Conservation (phyloP, 2,113 vertebrate genomes). For the Anguilla rostrata region DNA sequence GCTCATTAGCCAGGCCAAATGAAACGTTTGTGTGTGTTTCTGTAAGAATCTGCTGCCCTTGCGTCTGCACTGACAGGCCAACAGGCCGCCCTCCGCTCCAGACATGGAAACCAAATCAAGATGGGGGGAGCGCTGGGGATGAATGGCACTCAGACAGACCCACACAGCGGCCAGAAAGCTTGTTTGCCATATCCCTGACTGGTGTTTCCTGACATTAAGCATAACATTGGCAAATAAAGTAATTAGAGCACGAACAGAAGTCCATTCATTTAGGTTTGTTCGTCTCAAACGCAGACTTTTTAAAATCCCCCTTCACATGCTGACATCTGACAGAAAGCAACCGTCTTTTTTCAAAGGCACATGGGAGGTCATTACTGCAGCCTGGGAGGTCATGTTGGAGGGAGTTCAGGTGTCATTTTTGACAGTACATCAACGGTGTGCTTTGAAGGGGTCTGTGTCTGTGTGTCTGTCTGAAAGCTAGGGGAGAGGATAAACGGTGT, state of each 20-base stretch:
- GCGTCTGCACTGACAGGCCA: constrained; percentile 61
- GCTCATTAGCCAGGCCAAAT: constrained; percentile 98
- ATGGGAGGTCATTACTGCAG: constrained; percentile 33
- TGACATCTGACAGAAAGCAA: constrained; percentile 61
- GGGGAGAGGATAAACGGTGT: background rate
- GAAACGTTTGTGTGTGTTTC: constrained; percentile 95
- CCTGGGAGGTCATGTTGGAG: background rate
- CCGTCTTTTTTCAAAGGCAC: constrained; percentile 46
- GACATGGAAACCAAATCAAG: constrained; percentile 83
- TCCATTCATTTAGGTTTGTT: constrained; percentile 57
- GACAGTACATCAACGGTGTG: constrained; percentile 62
- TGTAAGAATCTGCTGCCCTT: constrained; percentile 70
- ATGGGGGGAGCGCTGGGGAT: constrained; percentile 74
- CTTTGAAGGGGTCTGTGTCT: constrained; percentile 59
- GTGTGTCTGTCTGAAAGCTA: constrained; percentile 4
- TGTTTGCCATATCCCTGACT: constrained; percentile 77
- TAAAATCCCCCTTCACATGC: constrained; percentile 37
- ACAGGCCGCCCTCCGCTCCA: constrained; percentile 74
- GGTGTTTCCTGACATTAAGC: constrained; percentile 90
- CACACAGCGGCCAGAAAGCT: constrained; percentile 75
- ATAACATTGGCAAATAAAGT: constrained; percentile 86
- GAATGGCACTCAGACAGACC: constrained; percentile 74
- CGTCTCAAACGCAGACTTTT: background rate
- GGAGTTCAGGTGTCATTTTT: constrained; percentile 62
- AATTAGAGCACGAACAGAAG: constrained; percentile 75